Evolutionary conservation across 2,113 vertebrate genomes (phyloP).

Genomic region (Phalacrocorax aristotelis): DNA sequence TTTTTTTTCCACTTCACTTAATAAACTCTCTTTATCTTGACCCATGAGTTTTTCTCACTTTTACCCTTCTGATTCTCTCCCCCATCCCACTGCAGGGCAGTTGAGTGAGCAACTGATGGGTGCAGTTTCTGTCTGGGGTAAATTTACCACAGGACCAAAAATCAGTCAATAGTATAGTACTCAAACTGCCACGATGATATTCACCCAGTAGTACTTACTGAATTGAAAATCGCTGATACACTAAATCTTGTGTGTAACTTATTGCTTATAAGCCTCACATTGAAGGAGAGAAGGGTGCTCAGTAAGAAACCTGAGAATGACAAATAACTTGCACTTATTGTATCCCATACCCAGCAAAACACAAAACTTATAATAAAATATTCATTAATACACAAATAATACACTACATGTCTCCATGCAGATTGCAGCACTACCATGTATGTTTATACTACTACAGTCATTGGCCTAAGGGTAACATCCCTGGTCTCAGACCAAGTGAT

Average conservation of each 20-base stretch:
- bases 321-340: background rate
- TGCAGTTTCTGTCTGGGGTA: background rate
- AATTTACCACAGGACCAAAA: background rate
- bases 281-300: background rate
- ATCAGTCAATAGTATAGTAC: background rate
- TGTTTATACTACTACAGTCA: background rate
- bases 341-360: background rate
- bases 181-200: background rate
- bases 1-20: background rate
- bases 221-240: background rate
- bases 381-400: background rate
- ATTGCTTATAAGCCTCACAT: background rate
- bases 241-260: background rate
- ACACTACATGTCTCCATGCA: background rate
- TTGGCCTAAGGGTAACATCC: background rate
- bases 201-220: background rate
- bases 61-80: background rate
- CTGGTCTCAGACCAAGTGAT: background rate
- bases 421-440: background rate
- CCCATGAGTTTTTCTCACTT: background rate
- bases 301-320: background rate
- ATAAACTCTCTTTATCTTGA: background rate
- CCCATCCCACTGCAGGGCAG: accelerated
- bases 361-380: background rate
- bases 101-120: background rate